phyloP scores from a whole-genome alignment of 2,113 vertebrate species.

The Geococcyx californianus region DNA sequence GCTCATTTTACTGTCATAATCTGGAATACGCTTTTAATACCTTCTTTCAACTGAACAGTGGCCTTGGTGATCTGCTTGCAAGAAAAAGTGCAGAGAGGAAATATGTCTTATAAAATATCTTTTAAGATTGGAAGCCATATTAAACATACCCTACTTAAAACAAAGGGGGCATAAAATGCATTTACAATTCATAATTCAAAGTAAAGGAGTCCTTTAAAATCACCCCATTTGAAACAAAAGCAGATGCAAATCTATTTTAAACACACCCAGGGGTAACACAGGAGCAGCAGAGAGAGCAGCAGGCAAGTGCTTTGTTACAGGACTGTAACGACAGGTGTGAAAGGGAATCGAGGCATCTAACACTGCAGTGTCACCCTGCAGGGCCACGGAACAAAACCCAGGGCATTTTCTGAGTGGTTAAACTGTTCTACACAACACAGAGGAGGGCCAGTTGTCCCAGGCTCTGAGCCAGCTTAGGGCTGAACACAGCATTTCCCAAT shows the following conservation, averaged over 20 bases:
- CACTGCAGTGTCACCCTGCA: not conserved
- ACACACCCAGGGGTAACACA: not conserved
- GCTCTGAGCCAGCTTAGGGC: not conserved
- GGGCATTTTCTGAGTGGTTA: not conserved
- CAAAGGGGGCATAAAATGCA: not conserved
- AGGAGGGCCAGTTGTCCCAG: not conserved
- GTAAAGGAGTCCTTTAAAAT: not conserved
- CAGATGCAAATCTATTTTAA: not conserved
- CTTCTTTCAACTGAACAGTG: not conserved
- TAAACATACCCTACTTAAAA: not conserved
- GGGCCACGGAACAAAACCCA: not conserved
- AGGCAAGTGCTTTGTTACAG: not conserved
- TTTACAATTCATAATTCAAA: not conserved
- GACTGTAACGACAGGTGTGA: not conserved
- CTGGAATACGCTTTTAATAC: not conserved
- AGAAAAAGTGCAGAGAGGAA: not conserved
- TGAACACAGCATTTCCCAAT: not conserved
- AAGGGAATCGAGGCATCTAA: not conserved
- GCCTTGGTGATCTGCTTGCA: not conserved
- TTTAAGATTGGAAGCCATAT: not conserved
- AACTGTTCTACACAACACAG: too few species aligned
- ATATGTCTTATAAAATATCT: not conserved
- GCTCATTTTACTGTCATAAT: not conserved
- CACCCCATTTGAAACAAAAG: not conserved
- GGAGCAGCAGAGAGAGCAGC: not conserved